These are phyloP conservation scores for Hycleus phaleratus DNA, from an alignment of 1,140 invertebrate genomes.

Conservation along the genomic window DNA sequence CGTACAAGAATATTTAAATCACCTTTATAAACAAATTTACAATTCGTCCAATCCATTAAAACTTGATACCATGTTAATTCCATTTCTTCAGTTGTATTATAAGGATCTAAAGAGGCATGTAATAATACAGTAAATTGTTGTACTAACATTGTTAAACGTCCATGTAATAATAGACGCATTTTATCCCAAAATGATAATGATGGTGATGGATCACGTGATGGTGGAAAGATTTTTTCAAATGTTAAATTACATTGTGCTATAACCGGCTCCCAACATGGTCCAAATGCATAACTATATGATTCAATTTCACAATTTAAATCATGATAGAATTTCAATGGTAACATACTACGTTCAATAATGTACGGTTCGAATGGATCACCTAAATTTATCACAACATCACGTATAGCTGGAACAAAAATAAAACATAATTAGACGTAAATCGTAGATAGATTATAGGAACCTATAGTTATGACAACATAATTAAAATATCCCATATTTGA, in stretches of 20 bases:
- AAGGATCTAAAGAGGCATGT: constrained; percentile 94
- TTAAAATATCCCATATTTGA: neutral
- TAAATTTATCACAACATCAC: constrained; percentile 63
- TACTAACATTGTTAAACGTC: constrained; percentile 79
- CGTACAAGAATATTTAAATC: constrained; percentile 83
- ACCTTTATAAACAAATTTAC: constrained; percentile 80
- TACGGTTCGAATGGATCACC: constrained; percentile 67
- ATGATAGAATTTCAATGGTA: constrained; percentile 93
- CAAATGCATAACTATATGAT: constrained; percentile 86
- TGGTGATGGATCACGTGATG: constrained; percentile 87
- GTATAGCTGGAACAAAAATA: constrained; percentile 48
- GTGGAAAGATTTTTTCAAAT: constrained; percentile 69
- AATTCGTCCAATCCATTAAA: constrained; percentile 93
- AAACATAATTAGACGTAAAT: neutral
- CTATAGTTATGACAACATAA: neutral
- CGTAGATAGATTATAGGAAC: too few species aligned
- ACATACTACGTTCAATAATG: constrained; percentile 78
- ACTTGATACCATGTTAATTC: constrained; percentile 90
- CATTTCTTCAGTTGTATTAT: constrained; percentile 98
- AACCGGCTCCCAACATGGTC: constrained; percentile 97
- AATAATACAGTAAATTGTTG: constrained; percentile 79
- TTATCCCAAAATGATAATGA: constrained; percentile 98
- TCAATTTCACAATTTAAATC: constrained; percentile 93
- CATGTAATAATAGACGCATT: constrained; percentile 85
- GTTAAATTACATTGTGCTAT: constrained; percentile 91